Evolutionary conservation across 2,113 vertebrate genomes (phyloP).

Genomic region (Laticauda colubrina): DNA sequence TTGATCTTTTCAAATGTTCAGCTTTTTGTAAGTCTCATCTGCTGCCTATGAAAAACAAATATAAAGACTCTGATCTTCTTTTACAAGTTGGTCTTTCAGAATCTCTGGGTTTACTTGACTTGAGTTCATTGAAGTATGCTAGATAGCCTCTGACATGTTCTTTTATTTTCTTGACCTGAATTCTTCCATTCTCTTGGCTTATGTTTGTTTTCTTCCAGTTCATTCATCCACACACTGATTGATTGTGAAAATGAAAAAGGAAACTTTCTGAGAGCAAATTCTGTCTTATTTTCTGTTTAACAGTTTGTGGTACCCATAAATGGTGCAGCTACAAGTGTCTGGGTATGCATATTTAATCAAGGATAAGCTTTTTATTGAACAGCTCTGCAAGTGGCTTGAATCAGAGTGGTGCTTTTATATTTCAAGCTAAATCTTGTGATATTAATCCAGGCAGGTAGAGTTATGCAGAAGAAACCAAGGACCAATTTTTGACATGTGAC

Average conservation of each 20-base stretch:
- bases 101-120: background rate
- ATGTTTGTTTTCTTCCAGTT: background rate
- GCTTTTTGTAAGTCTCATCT: background rate
- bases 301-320: background rate
- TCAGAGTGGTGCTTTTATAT: background rate
- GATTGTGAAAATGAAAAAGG: background rate
- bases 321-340: background rate
- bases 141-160: constrained; percentile 6
- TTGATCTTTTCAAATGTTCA: background rate
- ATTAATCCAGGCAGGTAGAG: background rate
- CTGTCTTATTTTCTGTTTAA: background rate
- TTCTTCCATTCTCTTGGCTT: background rate
- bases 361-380: background rate
- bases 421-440: background rate
- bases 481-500: background rate
- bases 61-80: background rate
- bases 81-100: background rate
- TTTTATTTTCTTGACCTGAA: constrained; percentile 14
- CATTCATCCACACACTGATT: background rate
- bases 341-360: constrained; percentile 6
- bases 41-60: background rate
- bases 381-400: background rate
- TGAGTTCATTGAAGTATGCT: constrained; percentile 1
- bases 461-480: background rate
- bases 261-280: background rate